Evolutionary conservation across 2,888 invertebrate genomes (phyloP).

Genomic region (Phyllotreta cruciferae): DNA sequence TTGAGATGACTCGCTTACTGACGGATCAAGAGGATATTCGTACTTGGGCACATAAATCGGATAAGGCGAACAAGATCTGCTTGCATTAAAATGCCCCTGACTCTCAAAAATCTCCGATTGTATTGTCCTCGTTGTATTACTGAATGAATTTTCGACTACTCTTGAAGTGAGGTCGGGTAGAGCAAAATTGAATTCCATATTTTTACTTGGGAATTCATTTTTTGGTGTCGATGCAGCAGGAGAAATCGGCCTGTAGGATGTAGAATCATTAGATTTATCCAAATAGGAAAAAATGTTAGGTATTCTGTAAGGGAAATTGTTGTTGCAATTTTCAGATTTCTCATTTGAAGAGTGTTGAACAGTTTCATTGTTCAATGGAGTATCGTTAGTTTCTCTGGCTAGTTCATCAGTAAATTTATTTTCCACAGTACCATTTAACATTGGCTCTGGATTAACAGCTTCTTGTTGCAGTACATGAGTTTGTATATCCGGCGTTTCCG

Average conservation of each 20-base stretch:
- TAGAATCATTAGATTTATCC: constrained; percentile 41
- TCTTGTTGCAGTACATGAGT: not conserved
- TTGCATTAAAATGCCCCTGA: constrained; percentile 57
- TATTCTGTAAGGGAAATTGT: constrained; percentile 24
- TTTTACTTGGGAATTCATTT: constrained; percentile 36
- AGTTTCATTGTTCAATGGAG: not conserved
- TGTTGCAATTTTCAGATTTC: not conserved
- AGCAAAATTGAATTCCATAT: constrained; percentile 54
- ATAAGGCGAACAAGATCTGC: constrained; percentile 52
- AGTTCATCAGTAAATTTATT: not conserved
- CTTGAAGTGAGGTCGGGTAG: constrained; percentile 47
- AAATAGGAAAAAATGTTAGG: constrained; percentile 48
- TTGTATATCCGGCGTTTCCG: not conserved
- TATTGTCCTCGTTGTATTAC: constrained; percentile 47
- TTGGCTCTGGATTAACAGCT: not conserved
- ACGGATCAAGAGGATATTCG: constrained; percentile 14
- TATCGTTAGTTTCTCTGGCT: not conserved
- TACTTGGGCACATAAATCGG: constrained; percentile 52
- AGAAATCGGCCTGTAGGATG: constrained; percentile 46
- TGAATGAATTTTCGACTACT: constrained; percentile 49
- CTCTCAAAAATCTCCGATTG: constrained; percentile 58
- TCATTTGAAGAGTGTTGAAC: not conserved
- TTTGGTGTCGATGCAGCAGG: constrained; percentile 36
- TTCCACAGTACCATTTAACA: too few species aligned
- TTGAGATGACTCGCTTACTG: constrained; percentile 15